Evolutionary conservation across 2,113 vertebrate genomes (phyloP).

Genomic region (Okapia johnstoni): DNA sequence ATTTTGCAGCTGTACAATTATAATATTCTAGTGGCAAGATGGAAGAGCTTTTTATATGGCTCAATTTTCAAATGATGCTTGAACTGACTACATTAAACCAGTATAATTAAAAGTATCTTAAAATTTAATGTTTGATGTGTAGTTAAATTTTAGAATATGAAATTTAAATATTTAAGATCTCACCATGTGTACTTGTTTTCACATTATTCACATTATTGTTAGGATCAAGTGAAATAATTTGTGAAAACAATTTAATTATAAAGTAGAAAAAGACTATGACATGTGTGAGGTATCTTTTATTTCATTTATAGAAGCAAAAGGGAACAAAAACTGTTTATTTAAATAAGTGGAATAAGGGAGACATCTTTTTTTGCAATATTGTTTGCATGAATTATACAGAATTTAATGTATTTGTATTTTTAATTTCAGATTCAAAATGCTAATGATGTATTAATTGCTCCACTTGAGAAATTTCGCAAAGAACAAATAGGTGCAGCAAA

Average conservation of each 20-base stretch:
- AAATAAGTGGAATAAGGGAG: not conserved
- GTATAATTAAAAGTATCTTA: slow-evolving; percentile 27
- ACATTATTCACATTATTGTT: not conserved
- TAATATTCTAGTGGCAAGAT: not conserved
- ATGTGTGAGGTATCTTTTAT: not conserved
- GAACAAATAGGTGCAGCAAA: slow-evolving; percentile 98
- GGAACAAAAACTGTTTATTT: not conserved
- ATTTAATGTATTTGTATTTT: slow-evolving; percentile 70
- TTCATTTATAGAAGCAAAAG: not conserved
- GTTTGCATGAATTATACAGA: slow-evolving; percentile 36
- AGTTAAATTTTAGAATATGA: slow-evolving; percentile 32
- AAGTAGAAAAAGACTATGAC: not conserved
- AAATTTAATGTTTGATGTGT: slow-evolving; percentile 7
- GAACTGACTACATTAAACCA: not conserved
- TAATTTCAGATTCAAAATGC: slow-evolving; percentile 96
- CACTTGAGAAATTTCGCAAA: slow-evolving; percentile 96
- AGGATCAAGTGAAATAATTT: not conserved
- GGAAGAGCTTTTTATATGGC: not conserved
- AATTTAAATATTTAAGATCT: not conserved
- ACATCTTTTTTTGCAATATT: not conserved
- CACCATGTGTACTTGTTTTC: not conserved
- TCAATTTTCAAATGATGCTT: slow-evolving; percentile 20
- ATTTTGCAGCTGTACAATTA: slow-evolving; percentile 2
- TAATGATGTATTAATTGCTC: slow-evolving; percentile 96
- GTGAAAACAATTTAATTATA: not conserved